A percentile compares a stretch with the other conserved stretches of the same genome.
Evolutionary conservation across 1,140 invertebrate species (phyloP).

Genomic region (Archegozetes longisetosus): DNA sequence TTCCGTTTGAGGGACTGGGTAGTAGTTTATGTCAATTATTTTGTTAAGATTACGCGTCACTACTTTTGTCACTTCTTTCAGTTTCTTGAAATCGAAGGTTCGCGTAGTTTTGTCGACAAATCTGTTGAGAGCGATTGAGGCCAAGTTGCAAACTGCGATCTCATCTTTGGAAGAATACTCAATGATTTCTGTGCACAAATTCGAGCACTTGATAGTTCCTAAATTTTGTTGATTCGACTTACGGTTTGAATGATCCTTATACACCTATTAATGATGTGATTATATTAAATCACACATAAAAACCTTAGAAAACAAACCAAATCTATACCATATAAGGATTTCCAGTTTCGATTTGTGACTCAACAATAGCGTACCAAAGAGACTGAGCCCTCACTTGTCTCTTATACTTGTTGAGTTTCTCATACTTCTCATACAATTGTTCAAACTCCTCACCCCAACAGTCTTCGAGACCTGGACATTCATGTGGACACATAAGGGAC

Average conservation of each 20-base stretch:
- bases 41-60: conserved; percentile 87
- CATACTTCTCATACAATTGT: conserved; percentile 73
- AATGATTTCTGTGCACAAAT: conserved; percentile 94
- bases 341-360: conserved; percentile 94
- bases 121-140: conserved; percentile 93
- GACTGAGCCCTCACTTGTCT: conserved; percentile 65
- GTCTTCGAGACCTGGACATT: conserved; percentile 75
- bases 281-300: not conserved
- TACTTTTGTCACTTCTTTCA: conserved; percentile 74
- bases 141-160: conserved; percentile 93
- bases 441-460: conserved; percentile 92
- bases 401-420: conserved; percentile 56
- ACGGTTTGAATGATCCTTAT: conserved; percentile 91
- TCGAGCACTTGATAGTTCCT: conserved; percentile 96
- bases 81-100: conserved; percentile 72
- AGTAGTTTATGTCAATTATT: conserved; percentile 93
- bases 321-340: conserved; percentile 76
- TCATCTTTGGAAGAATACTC: conserved; percentile 51
- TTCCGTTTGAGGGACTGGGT: conserved; percentile 70
- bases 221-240: conserved; percentile 98
- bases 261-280: conserved; percentile 28
- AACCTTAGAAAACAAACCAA: not conserved
- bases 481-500: conserved; percentile 92
- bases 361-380: conserved; percentile 85
- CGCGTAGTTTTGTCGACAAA: conserved; percentile 55